Base-by-base conservation (phyloP, 1,140 invertebrate genomes). In the Aplysia californica region DNA sequence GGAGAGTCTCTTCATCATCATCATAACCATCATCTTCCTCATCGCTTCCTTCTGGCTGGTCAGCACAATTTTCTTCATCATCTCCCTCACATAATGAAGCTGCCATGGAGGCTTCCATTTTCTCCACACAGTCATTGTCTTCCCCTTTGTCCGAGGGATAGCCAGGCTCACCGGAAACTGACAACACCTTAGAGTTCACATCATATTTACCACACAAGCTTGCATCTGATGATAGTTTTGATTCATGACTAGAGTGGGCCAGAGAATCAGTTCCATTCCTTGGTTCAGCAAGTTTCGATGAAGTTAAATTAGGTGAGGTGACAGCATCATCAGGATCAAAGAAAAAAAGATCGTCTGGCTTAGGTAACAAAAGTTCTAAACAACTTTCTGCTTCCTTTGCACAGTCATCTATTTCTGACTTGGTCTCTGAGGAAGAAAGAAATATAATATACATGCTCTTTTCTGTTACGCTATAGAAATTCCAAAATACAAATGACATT, bases 351-450 rank as follows among this genome's bases (percentile, higher is more conserved):
- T 85, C 76, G 73, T 88, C 86, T 29, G 84, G 84, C 71, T 79
- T 76, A 18, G 91, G 90, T 6, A 91, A 56, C 3, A 91, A 68
- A 15, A 91, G 76, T 23, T 87, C 77, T 71, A 91, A 86, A 77
- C 90, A 90, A 72, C 83, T 88, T 66, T 90, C 85, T 35, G 89
- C 82, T 80, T 91, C 89, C 35, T 64, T 83, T 5, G 89, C 44
- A 68, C 84, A 84, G 65, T 75, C 79, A 41, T 81, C 66, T 10
- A 90, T 85, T 10, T 89, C 87, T 26, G 72, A 72, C 29, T 76
- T 65, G 29, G 69, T 61, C 59, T 88, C 87, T 86, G 77, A 67
- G 29, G 39, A 66, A 69, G 38, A 66, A 26, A 23, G 39, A 77
- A 33, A 70, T 44, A 20, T 23, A 6, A 75, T 15, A 38, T 66